Conservation (phyloP, 2,888 invertebrate species). For the Acanthosepion esculentum region DNA sequence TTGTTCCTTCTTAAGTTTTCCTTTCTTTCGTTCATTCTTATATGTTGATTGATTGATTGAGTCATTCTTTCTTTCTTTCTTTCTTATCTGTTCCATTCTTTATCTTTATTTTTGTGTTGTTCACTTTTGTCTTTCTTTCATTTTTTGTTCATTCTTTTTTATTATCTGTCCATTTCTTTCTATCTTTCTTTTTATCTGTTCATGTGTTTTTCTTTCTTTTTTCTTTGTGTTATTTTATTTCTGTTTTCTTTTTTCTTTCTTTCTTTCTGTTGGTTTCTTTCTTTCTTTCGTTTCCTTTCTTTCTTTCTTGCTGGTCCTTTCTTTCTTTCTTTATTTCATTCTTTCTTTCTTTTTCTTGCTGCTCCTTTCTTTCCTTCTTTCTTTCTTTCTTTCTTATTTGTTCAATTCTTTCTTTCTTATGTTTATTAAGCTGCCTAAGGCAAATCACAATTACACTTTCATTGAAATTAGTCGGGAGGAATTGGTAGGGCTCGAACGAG, state of each 20-base stretch:
- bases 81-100: neutral
- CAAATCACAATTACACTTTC: no score
- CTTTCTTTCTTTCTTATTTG: neutral
- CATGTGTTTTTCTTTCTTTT: neutral
- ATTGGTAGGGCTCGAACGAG: no score
- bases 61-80: neutral
- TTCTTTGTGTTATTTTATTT: neutral
- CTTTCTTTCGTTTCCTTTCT: neutral
- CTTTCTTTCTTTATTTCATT: neutral
- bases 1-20: no score
- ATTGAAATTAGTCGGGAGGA: no score
- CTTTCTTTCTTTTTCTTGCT: neutral
- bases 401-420: neutral
- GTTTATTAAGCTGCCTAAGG: neutral
- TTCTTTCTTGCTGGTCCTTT: neutral
- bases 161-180: neutral
- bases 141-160: neutral
- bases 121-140: neutral
- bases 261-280: neutral
- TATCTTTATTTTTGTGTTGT: neutral
- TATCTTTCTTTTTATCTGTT: neutral
- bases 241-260: neutral
- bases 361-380: rapidly evolving
- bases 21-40: neutral
- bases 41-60: no score